phyloP scores from a whole-genome alignment of 1,140 invertebrate species.

The Penaeus chinensis region DNA sequence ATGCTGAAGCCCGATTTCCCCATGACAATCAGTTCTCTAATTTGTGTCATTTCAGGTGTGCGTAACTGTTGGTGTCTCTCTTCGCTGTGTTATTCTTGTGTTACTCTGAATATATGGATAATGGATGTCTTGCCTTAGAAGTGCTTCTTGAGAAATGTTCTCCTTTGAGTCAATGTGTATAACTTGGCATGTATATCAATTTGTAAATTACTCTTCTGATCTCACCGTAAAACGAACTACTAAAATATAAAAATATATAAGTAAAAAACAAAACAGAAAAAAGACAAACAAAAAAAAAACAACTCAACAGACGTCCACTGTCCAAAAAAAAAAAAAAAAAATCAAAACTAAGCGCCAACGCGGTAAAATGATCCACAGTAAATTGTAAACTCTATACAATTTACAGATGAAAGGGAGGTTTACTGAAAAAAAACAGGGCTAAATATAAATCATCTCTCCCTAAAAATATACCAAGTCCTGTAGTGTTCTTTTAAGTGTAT shows the following conservation, averaged over 20 bases:
- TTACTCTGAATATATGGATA: conserved; percentile 53
- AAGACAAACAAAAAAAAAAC: too few species aligned
- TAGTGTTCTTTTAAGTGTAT: too few species aligned
- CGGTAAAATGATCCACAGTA: too few species aligned
- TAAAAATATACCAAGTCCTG: conserved; percentile 4
- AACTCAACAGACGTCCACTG: too few species aligned
- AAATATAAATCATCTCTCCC: too few species aligned
- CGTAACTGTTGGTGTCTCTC: conserved; percentile 58
- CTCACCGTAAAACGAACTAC: neutral
- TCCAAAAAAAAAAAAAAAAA: too few species aligned
- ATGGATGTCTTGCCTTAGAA: conserved; percentile 53
- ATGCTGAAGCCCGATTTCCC: neutral
- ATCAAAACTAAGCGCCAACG: too few species aligned
- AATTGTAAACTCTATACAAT: too few species aligned
- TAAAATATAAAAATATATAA: neutral
- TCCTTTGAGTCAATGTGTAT: conserved; percentile 27
- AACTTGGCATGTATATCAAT: conserved; percentile 1
- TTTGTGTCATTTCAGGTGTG: conserved; percentile 62
- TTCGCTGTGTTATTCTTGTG: conserved; percentile 54
- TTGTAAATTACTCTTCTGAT: conserved; percentile 3
- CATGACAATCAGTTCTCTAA: conserved; percentile 49
- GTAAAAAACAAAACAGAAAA: neutral
- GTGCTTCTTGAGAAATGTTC: conserved; percentile 17
- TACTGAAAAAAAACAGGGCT: too few species aligned
- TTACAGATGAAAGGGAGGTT: too few species aligned